Evolutionary conservation across 2,113 vertebrate species (phyloP), one percentile per base, ranked within the genome.

Genomic region (Cololabis saira): DNA sequence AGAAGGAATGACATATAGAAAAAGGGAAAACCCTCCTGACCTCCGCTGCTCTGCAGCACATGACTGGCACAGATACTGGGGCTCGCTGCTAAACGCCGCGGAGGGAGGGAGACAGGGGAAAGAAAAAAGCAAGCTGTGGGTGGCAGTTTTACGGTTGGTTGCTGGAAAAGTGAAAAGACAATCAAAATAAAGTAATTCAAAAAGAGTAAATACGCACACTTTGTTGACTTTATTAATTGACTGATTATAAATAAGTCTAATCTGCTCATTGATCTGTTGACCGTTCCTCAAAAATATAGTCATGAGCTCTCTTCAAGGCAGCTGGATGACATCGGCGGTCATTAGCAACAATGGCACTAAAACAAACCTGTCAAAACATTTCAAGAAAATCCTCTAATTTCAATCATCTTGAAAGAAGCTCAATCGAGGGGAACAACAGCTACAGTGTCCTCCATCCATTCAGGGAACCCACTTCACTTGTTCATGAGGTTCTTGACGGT

Each of bases 1-100:
- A 74, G 77, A 86, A 87, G 80, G 84, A 86, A 86, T 87, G 87
- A 85, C 78, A 85, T 85, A 80, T 77, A 87, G 82, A 88, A 84
- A 74, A 30, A 63, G 76, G 72, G 78, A 74, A 74, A 84, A 72
- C 81, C 73, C 61, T 76, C 79, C 75, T 83, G 77, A 82, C 85
- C 70, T 74, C 61, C 12, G 18, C 63, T 48, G 61, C 60, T 30
- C 58, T 42, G 73, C 37, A 57, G 80, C 78, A 82, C 80, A 79
- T 73, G 78, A 82, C 76, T 62, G 60, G 44, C 61, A 49, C 54
- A 72, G 73, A 76, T 57, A 67, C 17, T 9, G 67, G 70, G 45
- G 60, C 54, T 65, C 30, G 61, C 70, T 24, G 18, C 57, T 67
- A 47, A 66, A 71, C 72, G 48, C 50, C 52, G 52, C 37, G 50